These are phyloP conservation scores for Alviniconcha marisindica DNA, from an alignment of 1,140 invertebrate genomes.

Conservation along the genomic window DNA sequence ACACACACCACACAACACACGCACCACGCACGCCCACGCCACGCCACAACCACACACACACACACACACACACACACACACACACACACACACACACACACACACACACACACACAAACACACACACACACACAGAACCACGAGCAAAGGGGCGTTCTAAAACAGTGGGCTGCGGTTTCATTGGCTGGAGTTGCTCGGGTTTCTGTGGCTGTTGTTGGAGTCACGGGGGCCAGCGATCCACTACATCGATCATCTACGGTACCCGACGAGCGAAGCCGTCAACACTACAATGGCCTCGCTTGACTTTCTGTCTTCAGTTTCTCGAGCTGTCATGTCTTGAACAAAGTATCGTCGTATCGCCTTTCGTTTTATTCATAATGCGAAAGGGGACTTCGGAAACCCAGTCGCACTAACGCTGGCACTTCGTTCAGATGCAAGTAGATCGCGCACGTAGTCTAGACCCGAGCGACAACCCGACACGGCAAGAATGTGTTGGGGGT, in stretches of 20 bases:
- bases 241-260: conserved; percentile 5
- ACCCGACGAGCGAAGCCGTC: neutral
- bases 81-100: neutral
- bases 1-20: too few species aligned
- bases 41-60: too few species aligned
- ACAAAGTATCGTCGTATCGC: too few species aligned
- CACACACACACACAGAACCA: neutral
- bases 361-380: too few species aligned
- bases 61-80: too few species aligned
- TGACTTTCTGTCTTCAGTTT: neutral
- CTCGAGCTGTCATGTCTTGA: neutral
- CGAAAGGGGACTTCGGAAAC: too few species aligned
- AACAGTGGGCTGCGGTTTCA: neutral
- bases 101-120: neutral
- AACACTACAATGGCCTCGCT: neutral
- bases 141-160: neutral
- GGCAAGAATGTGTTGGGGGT: too few species aligned
- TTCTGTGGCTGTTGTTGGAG: neutral
- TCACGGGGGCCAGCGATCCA: neutral
- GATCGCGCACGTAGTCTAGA: too few species aligned
- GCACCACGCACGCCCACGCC: too few species aligned
- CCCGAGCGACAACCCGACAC: too few species aligned
- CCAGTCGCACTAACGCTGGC: too few species aligned
- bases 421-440: too few species aligned
- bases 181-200: neutral